These are phyloP conservation scores for Noctua janthina DNA, from an alignment of 2,888 invertebrate species.

Conservation along the genomic window DNA sequence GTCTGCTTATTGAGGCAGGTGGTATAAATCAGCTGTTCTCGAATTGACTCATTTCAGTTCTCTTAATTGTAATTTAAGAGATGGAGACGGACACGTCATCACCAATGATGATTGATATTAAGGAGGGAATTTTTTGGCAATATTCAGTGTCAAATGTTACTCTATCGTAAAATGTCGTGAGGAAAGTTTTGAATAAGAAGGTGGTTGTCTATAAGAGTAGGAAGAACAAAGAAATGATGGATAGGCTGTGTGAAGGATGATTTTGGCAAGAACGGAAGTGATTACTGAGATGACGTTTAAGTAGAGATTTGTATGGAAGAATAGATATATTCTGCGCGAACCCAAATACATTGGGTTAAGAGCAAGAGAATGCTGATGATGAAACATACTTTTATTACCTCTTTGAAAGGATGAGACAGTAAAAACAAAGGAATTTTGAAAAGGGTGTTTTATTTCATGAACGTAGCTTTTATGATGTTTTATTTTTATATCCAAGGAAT, in stretches of 20 bases:
- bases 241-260: not conserved
- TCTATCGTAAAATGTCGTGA: not conserved
- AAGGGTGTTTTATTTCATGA: not conserved
- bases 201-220: not conserved
- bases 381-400: not conserved
- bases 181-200: not conserved
- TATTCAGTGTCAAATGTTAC: not conserved
- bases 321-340: not conserved
- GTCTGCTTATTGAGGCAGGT: conserved; percentile 44
- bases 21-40: conserved; percentile 58
- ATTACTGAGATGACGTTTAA: not conserved
- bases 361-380: not conserved
- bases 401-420: not conserved
- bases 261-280: not conserved
- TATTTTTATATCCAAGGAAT: not conserved
- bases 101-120: conserved; percentile 49
- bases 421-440: not conserved
- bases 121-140: conserved; percentile 22
- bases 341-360: not conserved
- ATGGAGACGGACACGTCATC: conserved; percentile 30
- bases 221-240: not conserved
- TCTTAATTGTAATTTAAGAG: conserved; percentile 60
- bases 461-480: not conserved
- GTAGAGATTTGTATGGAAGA: not conserved
- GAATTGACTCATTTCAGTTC: conserved; percentile 60